A percentile compares a stretch with the other conserved stretches of the same genome.
Evolutionary conservation across 1,140 invertebrate species (phyloP).

Genomic region (Hyles euphorbiae): DNA sequence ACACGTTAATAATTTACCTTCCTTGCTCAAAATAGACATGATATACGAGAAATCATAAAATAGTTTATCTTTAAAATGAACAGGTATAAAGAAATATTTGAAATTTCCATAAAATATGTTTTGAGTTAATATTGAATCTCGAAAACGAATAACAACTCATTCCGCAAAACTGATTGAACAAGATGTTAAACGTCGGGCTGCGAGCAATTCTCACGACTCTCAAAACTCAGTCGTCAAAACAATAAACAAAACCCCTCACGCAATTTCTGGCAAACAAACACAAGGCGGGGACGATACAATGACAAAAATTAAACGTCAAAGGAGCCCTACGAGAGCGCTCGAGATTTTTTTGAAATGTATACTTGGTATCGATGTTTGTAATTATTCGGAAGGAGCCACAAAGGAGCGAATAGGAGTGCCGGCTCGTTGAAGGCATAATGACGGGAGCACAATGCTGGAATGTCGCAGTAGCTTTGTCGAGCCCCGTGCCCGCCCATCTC

Average conservation of each 20-base stretch:
- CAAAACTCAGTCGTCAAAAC: slow-evolving; percentile 36
- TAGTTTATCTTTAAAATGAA: too few relatives aligned
- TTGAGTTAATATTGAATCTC: too few relatives aligned
- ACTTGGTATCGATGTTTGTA: slow-evolving; percentile 61
- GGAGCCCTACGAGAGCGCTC: slow-evolving; percentile 48
- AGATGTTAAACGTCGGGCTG: slow-evolving; percentile 17
- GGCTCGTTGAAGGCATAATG: slow-evolving; percentile 50
- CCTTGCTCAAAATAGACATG: too few relatives aligned
- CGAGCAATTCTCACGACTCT: slow-evolving; percentile 63
- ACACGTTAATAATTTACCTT: too few relatives aligned
- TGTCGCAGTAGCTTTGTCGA: slow-evolving; percentile 53
- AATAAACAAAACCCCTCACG: slow-evolving; percentile 33
- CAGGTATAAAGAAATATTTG: too few relatives aligned
- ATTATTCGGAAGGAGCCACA: slow-evolving; percentile 69
- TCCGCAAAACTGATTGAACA: slow-evolving; percentile 1
- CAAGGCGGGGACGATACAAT: slow-evolving; percentile 44
- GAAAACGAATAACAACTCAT: neutral
- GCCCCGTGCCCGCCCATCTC: slow-evolving; percentile 48
- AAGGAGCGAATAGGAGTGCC: slow-evolving; percentile 54
- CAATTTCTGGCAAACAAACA: slow-evolving; percentile 36
- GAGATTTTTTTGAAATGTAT: slow-evolving; percentile 69
- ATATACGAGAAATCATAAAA: too few relatives aligned
- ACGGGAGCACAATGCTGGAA: slow-evolving; percentile 52
- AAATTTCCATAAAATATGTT: too few relatives aligned
- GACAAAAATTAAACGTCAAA: slow-evolving; percentile 62